phyloP scores from a whole-genome alignment of 2,888 invertebrate species.

The Tyria jacobaeae region DNA sequence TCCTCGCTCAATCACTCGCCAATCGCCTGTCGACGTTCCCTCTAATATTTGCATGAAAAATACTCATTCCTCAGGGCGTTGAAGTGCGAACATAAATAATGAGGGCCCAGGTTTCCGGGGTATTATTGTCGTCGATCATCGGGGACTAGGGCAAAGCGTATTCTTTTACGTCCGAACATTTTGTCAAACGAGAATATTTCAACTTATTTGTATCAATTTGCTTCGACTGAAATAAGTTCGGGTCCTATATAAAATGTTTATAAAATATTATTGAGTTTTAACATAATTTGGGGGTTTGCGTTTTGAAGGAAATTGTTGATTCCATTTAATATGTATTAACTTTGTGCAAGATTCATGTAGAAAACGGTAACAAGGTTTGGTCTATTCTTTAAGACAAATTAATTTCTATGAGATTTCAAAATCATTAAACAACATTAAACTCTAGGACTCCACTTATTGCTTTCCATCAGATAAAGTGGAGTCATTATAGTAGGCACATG shows the following conservation, averaged over 20 bases:
- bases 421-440: no score
- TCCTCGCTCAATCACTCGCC: conserved; percentile 35
- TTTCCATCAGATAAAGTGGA: no score
- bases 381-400: no score
- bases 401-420: no score
- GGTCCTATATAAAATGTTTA: conserved; percentile 25
- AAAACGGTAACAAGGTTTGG: no score
- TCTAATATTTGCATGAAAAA: conserved; percentile 77
- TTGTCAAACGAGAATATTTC: conserved; percentile 47
- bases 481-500: no score
- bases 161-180: conserved; percentile 55
- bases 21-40: conserved; percentile 48
- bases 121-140: conserved; percentile 75
- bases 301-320: background rate
- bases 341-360: background rate
- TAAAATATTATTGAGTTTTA: conserved; percentile 19
- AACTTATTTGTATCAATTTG: conserved; percentile 53
- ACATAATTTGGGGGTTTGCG: conserved; percentile 1
- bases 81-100: conserved; percentile 78
- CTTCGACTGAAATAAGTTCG: conserved; percentile 40
- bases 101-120: conserved; percentile 63
- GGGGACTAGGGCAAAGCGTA: conserved; percentile 51
- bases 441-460: no score
- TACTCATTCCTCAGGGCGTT: conserved; percentile 61
- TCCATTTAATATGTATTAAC: background rate